Base-by-base conservation (phyloP, 1,140 invertebrate genomes). In the Teleopsis dalmanni region DNA sequence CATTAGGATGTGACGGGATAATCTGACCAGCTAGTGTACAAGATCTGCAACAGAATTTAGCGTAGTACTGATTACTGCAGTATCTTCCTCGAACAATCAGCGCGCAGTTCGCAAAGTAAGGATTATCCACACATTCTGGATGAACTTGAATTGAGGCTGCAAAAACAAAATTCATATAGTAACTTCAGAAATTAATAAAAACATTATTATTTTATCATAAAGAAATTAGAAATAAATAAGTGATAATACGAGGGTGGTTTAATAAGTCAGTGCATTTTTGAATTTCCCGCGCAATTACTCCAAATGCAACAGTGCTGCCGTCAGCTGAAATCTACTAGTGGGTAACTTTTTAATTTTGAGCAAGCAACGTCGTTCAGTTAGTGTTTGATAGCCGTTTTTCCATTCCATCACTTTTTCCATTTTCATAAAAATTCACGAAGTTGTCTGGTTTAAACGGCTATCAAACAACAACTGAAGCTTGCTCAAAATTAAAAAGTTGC, bases 21-120 rank as follows among this genome's bases (percentile, higher is more conserved):
- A 88, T 62, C 56, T 88, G 84, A 3, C 88, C 88, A 2, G 89
- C 88, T 67, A 85, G 73, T 27, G 88, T 87, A 62, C 91, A 95
- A 1, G 89, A 92, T 61, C 83, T 79, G 72, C 93, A 96, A 68
- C 93, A 96, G 80, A 93, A 95, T 65, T 80, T 79, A n/a, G 84
- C 85, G 66, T 95, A 96, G 70, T 91, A 92, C 53, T 81, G 76
- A 68, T 95, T 91, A 8, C 76, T 75, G 66, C 93, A 96, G 65
- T 87, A 91, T 22, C 79, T 78, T 11, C 80, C 88, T 57, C 78
- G 73, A 1, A 95, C 88, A 48, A 96, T 93, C 25, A 95, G 75
- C 13, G 78, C 72, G 69, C 93, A 96, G 60, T 92, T 90, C 31
- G 89, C 88, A 62, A 91, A 91, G 75, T 81, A 88, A n/a, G 80